Percentiles rank a stretch among this genome's conserved stretches.
Conservation (phyloP, 2,888 invertebrate genomes). For the Noctua pronuba region DNA sequence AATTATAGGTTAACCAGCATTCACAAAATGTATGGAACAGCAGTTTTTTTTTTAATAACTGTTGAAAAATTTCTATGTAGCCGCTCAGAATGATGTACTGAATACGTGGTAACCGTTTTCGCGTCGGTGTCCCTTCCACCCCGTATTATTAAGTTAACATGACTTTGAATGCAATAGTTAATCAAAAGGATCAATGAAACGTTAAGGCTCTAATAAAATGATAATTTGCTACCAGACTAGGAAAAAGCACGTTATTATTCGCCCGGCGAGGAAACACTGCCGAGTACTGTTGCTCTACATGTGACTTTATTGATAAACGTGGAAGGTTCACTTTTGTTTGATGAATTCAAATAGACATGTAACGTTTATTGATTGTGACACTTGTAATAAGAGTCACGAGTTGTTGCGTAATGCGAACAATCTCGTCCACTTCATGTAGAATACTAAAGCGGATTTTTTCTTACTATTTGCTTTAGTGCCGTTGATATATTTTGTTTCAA, state of each 20-base stretch:
- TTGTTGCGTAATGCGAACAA: conserved; percentile 87
- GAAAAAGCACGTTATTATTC: conserved; percentile 82
- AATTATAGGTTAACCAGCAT: too few species aligned
- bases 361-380: conserved; percentile 78
- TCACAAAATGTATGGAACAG: too few species aligned
- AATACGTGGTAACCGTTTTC: too few species aligned
- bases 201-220: conserved; percentile 68
- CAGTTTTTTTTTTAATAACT: too few species aligned
- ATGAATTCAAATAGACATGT: conserved; percentile 72
- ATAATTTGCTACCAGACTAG: conserved; percentile 78
- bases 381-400: conserved; percentile 88
- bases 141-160: conserved; percentile 26
- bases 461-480: conserved; percentile 48
- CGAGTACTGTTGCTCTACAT: conserved; percentile 59
- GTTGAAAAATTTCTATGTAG: too few species aligned
- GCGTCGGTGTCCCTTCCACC: too few species aligned
- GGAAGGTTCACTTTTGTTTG: conserved; percentile 73
- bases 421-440: conserved; percentile 80
- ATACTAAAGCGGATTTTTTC: conserved; percentile 75
- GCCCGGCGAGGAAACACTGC: conserved; percentile 72
- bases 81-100: too few species aligned
- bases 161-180: conserved; percentile 47
- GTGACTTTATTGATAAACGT: conserved; percentile 66
- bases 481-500: conserved; percentile 8
- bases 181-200: conserved; percentile 70